A percentile compares a stretch with the other conserved stretches of the same genome.
These are phyloP conservation scores for Indicator indicator DNA, from an alignment of 2,113 vertebrate species.

Conservation along the genomic window DNA sequence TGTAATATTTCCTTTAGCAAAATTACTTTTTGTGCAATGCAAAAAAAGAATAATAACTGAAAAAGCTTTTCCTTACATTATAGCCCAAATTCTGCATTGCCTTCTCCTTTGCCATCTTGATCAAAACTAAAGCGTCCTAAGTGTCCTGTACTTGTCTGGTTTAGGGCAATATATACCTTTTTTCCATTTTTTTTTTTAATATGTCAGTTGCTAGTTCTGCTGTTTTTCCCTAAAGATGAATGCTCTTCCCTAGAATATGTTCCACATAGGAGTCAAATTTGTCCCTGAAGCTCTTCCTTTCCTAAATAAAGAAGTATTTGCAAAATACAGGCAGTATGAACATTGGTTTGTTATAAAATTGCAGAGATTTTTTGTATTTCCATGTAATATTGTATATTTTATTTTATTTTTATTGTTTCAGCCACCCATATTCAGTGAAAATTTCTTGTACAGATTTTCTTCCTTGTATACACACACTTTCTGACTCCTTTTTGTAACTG, in stretches of 20 bases:
- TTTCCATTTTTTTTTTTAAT: too few species aligned
- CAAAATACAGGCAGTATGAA: neutral
- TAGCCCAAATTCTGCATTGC: neutral
- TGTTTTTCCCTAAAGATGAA: neutral
- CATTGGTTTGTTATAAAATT: neutral
- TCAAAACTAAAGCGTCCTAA: neutral
- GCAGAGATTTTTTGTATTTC: rapidly evolving
- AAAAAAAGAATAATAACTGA: neutral
- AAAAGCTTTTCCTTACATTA: neutral
- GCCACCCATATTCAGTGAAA: neutral
- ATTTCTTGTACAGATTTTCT: neutral
- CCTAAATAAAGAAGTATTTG: neutral
- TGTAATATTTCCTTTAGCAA: neutral
- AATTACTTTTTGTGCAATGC: neutral
- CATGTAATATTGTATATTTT: too few species aligned
- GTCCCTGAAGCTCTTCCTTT: neutral
- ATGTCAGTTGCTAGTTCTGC: neutral
- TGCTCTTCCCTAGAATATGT: neutral
- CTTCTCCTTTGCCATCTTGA: neutral
- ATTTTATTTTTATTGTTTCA: neutral
- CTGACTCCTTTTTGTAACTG: neutral
- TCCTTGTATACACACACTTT: neutral
- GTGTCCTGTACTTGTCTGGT: neutral
- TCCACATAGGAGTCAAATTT: neutral
- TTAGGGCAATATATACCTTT: neutral